Conservation (phyloP, 2,797 vertebrate species). For the Denticeps clupeoides region DNA sequence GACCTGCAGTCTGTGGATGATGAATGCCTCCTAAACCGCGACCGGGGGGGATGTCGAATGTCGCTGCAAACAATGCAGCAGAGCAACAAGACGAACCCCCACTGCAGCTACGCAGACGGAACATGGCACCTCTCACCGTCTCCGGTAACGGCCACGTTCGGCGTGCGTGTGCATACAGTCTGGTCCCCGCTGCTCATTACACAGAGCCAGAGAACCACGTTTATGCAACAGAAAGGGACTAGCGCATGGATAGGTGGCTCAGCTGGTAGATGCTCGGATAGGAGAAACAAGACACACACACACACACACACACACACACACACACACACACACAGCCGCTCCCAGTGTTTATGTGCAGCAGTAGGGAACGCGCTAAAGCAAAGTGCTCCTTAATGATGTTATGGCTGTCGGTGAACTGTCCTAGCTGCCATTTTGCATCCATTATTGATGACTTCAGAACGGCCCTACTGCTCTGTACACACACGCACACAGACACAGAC, state of each 20-base stretch:
- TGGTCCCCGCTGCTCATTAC: too few relatives aligned
- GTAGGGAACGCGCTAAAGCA: conserved; percentile 19
- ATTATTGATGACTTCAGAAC: conserved; percentile 31
- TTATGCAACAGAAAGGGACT: too few relatives aligned
- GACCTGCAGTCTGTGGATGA: too few relatives aligned
- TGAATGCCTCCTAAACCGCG: too few relatives aligned
- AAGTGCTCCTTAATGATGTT: conserved; percentile 45
- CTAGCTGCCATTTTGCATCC: conserved; percentile 26
- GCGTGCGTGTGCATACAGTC: too few relatives aligned
- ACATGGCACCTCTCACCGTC: background rate
- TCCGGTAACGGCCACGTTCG: too few relatives aligned
- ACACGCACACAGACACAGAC: too few relatives aligned
- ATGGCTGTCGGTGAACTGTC: conserved; percentile 23
- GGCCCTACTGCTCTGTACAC: background rate
- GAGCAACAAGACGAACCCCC: conserved; percentile 1
- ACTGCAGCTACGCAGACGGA: conserved; percentile 14
- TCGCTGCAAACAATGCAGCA: too few relatives aligned
- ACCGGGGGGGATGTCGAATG: too few relatives aligned
- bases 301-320: conserved; percentile 1
- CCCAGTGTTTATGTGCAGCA: conserved; percentile 14
- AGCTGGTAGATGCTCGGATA: background rate
- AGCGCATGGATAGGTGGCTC: background rate
- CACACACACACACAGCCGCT: conserved; percentile 5
- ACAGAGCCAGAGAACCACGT: too few relatives aligned
- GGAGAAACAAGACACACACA: conserved; percentile 1